Base-by-base conservation (phyloP, 2,113 vertebrate genomes). In the Geococcyx californianus region DNA sequence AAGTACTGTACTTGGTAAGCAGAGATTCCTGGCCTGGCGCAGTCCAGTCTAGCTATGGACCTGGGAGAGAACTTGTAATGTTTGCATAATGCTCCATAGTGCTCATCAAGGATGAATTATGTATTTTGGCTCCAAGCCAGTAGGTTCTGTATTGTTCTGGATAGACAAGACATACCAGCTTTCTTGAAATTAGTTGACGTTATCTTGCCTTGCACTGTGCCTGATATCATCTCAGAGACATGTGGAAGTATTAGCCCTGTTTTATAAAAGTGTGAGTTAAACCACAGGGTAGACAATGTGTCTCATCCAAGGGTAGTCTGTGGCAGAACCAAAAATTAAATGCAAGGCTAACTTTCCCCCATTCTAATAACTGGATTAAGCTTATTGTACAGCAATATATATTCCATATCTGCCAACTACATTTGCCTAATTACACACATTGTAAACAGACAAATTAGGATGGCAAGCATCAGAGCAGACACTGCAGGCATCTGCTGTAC, bases 291-390 rank as follows among this genome's bases (percentile, higher is more conserved):
- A 93, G 84, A 87, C 81, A 52, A 10, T 23, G 33, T 69, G 82
- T 83, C 67, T 93, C 86, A 80, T 25, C 34, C 25, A 9, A 56
- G 42, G 36, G 25, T 92, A 42, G 28, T 44, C 67, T 83, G 63
- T 59, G 77, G 34, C 79, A 95, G 60, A 91, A 80, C 34, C 34
- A 87, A 87, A 93, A 85, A 63, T 52, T 67, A 67, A 91, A 74
- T n/a, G 47, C 17, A 16, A 60, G 62, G 33, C 52, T 89, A 68
- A 67, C 45, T 70, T 87, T 89, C 54, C 64, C 28, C 63, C 20
- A 16, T 54, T 59, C 59, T 83, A 77, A n/a, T 80, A 83, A 74
- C 31, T 85, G n/a, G 31, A 67, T 76, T n/a, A 69, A 81, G 34
- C 63, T 63, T 76, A 33, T 23, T 20, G 9, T 76, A n/a, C 28